Evolutionary conservation across 2,888 invertebrate species (phyloP).

Genomic region (Alsophila aescularia): DNA sequence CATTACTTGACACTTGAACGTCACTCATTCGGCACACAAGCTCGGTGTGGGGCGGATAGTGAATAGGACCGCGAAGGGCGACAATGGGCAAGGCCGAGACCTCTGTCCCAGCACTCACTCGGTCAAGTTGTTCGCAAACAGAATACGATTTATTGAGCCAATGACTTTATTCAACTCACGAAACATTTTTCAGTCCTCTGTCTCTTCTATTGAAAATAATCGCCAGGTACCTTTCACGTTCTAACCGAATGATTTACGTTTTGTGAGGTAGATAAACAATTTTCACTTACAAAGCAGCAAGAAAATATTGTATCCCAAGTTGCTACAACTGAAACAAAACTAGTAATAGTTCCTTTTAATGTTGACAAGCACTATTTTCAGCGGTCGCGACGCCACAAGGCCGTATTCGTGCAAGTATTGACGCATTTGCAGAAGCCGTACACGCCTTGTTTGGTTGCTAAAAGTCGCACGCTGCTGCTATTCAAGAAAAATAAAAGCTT

Average conservation of each 20-base stretch:
- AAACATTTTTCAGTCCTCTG: constrained; percentile 12
- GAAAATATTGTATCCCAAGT: not conserved
- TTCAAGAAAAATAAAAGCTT: not conserved
- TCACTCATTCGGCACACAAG: not conserved
- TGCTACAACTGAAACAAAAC: constrained; percentile 10
- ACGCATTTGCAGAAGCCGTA: constrained; percentile 27
- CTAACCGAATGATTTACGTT: constrained; percentile 9
- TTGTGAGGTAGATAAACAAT: constrained; percentile 5
- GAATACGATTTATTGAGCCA: constrained; percentile 37
- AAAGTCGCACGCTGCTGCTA: constrained; percentile 6
- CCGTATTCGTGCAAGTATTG: constrained; percentile 19
- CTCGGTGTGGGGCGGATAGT: not conserved
- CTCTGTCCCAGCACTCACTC: constrained; percentile 40
- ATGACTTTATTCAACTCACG: constrained; percentile 29
- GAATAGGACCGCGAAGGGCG: not conserved
- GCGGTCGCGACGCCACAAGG: constrained; percentile 23
- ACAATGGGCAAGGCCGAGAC: constrained; percentile 58
- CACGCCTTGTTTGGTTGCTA: constrained; percentile 15
- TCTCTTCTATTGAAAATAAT: constrained; percentile 22
- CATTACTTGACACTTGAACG: not conserved
- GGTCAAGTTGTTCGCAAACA: constrained; percentile 39
- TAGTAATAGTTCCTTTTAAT: constrained; percentile 9
- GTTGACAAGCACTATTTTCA: not conserved
- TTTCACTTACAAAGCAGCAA: constrained; percentile 8
- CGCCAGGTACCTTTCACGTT: constrained; percentile 13